A percentile compares a stretch with the other conserved stretches of the same genome.
These are phyloP conservation scores for Physocephala rufipes DNA, from an alignment of 2,888 invertebrate species.

Conservation along the genomic window DNA sequence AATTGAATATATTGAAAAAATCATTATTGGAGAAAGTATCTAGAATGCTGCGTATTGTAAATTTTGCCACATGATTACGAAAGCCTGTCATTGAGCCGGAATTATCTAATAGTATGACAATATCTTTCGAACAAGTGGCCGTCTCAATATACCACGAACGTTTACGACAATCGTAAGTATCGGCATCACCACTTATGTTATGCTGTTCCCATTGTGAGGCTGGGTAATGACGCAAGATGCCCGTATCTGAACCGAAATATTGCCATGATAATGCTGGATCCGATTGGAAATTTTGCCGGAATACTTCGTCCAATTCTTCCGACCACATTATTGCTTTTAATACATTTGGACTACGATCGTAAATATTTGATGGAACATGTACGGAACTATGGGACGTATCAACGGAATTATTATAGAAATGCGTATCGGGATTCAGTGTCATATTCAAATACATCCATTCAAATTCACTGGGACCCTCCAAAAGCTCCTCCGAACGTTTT, in stretches of 20 bases:
- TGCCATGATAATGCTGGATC: constrained; percentile 96
- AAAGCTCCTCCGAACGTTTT: constrained; percentile 52
- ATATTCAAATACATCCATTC: constrained; percentile 69
- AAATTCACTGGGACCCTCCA: constrained; percentile 56
- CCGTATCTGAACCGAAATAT: constrained; percentile 94
- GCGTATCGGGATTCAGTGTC: constrained; percentile 75
- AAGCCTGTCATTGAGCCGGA: constrained; percentile 97
- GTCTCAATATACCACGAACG: constrained; percentile 97
- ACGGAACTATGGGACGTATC: constrained; percentile 85
- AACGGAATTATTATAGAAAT: constrained; percentile 85
- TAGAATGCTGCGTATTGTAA: constrained; percentile 87
- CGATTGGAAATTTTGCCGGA: constrained; percentile 83
- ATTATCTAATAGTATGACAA: constrained; percentile 92
- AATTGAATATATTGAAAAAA: constrained; percentile 91
- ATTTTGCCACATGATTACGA: constrained; percentile 78
- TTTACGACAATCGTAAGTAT: constrained; percentile 92
- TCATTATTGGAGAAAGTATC: constrained; percentile 98
- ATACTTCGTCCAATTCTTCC: constrained; percentile 82
- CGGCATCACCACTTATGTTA: constrained; percentile 67
- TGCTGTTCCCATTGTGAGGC: constrained; percentile 75
- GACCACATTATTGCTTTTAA: constrained; percentile 91
- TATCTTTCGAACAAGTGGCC: constrained; percentile 96
- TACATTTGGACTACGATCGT: constrained; percentile 78
- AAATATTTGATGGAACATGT: constrained; percentile 94
- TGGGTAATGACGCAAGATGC: constrained; percentile 93